Conservation (phyloP, 2,888 invertebrate species). For the Pseudococcus jackbeardsleyi region DNA sequence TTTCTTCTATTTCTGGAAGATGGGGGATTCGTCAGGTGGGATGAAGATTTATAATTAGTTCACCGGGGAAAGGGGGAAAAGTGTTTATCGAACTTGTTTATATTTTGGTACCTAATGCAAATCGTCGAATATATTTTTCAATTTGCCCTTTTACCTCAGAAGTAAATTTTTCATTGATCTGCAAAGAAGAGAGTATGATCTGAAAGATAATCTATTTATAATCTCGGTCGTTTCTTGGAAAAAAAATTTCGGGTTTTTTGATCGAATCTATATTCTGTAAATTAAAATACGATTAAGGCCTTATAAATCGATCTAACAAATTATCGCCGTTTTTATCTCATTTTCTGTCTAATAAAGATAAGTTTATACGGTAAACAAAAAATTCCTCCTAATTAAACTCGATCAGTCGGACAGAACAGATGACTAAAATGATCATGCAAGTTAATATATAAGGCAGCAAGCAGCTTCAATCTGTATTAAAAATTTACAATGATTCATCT, state of each 20-base stretch:
- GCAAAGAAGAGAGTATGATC: background rate
- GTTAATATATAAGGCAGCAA: background rate
- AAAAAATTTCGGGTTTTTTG: background rate
- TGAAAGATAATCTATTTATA: background rate
- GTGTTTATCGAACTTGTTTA: background rate
- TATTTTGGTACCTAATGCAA: background rate
- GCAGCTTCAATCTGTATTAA: background rate
- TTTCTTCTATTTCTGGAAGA: background rate
- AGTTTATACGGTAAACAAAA: background rate
- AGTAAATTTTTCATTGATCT: background rate
- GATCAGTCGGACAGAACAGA: background rate
- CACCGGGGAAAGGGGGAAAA: background rate
- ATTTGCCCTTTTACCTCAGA: background rate
- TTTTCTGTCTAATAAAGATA: background rate
- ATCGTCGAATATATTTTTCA: background rate
- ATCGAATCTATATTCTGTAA: background rate
- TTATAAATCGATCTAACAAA: background rate
- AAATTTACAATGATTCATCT: background rate
- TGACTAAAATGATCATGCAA: background rate
- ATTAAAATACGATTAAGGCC: background rate
- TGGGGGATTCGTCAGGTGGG: background rate
- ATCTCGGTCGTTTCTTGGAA: background rate
- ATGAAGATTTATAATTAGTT: slow-evolving; percentile 4
- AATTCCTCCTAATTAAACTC: background rate
- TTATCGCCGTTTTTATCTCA: background rate